phyloP scores from a whole-genome alignment of 2,888 invertebrate species.

The Meta bourneti region DNA sequence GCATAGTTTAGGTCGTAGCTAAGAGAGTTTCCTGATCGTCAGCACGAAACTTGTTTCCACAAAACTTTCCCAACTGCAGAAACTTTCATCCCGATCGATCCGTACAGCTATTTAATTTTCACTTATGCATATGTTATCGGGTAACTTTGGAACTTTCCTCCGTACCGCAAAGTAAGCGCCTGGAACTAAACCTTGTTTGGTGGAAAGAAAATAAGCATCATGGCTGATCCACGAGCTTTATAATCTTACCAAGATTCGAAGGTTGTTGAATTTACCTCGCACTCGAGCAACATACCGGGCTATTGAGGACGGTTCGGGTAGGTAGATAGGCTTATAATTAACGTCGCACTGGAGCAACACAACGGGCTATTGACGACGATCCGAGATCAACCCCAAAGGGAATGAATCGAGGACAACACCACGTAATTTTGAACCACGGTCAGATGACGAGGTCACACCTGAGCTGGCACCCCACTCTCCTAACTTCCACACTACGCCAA shows the following conservation, averaged over 20 bases:
- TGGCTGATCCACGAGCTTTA: background rate
- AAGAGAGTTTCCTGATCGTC: conserved; percentile 3
- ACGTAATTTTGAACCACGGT: no score
- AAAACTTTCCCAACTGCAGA: conserved; percentile 14
- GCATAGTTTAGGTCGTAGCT: background rate
- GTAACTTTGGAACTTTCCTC: conserved; percentile 3
- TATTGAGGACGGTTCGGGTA: no score
- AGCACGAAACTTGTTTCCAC: background rate
- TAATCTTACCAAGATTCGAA: background rate
- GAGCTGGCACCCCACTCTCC: no score
- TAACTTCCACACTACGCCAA: no score
- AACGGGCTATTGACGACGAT: no score
- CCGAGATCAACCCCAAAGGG: no score
- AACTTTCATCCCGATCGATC: conserved; percentile 17
- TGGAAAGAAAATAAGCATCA: background rate
- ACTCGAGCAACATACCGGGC: background rate
- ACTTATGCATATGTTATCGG: conserved; percentile 24
- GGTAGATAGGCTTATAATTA: no score
- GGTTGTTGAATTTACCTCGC: background rate
- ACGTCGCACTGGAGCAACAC: no score
- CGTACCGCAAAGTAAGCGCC: background rate
- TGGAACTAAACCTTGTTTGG: background rate
- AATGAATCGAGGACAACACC: no score
- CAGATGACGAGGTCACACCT: no score
- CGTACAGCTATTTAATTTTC: background rate